Evolutionary conservation across 2,797 vertebrate species (phyloP).

Genomic region (Myripristis murdjan): DNA sequence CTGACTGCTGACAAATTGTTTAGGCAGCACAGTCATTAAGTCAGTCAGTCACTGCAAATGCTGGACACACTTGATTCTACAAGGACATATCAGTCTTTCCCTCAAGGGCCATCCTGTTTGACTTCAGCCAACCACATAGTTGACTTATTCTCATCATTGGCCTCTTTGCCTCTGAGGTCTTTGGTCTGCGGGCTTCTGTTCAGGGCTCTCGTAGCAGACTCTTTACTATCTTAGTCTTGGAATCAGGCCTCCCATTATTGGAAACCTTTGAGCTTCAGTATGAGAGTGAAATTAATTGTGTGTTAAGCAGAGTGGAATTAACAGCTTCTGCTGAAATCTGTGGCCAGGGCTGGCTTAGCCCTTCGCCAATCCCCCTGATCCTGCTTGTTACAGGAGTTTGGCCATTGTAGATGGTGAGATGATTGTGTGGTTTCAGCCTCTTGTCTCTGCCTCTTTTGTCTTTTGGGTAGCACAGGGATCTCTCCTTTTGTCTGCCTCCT

Average conservation of each 20-base stretch:
- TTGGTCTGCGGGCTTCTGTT: constrained; percentile 77
- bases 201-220: constrained; percentile 61
- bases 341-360: constrained; percentile 80
- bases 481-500: constrained; percentile 84
- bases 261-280: constrained; percentile 71
- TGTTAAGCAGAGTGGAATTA: constrained; percentile 88
- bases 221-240: constrained; percentile 69
- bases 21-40: constrained; percentile 34
- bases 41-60: constrained; percentile 9
- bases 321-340: constrained; percentile 84
- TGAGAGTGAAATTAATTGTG: constrained; percentile 85
- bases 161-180: constrained; percentile 56
- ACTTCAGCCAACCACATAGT: constrained; percentile 41
- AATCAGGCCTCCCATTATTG: constrained; percentile 71
- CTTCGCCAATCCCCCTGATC: constrained; percentile 84
- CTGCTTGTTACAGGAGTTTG: constrained; percentile 85
- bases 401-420: constrained; percentile 85
- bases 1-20: constrained; percentile 61
- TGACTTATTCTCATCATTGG: constrained; percentile 61
- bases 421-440: constrained; percentile 85
- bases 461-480: constrained; percentile 78
- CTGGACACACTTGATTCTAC: constrained; percentile 25
- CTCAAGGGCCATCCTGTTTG: constrained; percentile 40
- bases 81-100: constrained; percentile 23
- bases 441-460: constrained; percentile 87